Conservation (phyloP, 2,888 invertebrate genomes). For the Caenorhabditis parvicauda region DNA sequence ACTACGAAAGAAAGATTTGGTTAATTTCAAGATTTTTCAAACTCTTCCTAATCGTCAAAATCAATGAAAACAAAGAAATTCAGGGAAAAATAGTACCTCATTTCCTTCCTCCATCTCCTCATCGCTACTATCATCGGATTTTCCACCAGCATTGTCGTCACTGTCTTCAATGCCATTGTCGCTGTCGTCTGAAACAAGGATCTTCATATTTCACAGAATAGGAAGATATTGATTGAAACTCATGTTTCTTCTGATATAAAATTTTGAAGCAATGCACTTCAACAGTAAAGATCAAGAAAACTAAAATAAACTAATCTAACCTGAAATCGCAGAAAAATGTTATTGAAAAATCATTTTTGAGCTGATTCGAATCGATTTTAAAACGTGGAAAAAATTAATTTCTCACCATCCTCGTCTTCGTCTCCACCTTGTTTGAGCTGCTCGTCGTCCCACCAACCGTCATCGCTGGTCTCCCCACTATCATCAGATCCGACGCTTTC, state of each 20-base stretch:
- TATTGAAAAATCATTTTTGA: too few species aligned
- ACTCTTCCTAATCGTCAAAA: neutral
- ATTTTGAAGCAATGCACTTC: too few species aligned
- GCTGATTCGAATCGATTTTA: too few species aligned
- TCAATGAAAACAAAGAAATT: neutral
- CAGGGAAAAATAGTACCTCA: neutral
- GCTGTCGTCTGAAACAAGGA: too few species aligned
- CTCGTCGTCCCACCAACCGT: conserved; percentile 30
- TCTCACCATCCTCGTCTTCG: conserved; percentile 21
- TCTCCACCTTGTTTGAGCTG: conserved; percentile 23
- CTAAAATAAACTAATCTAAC: too few species aligned
- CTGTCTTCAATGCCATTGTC: conserved; percentile 5
- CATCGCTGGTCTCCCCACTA: conserved; percentile 25
- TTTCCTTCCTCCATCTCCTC: conserved; percentile 15
- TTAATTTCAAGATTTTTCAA: neutral
- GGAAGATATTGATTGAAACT: too few species aligned
- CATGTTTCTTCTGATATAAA: too few species aligned
- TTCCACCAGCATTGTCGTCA: conserved; percentile 5
- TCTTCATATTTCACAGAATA: too few species aligned
- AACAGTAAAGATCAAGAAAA: too few species aligned
- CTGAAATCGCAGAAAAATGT: too few species aligned
- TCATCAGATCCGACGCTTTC: conserved; percentile 25
- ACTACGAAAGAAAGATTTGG: too few species aligned
- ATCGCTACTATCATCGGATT: conserved; percentile 9
- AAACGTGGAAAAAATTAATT: too few species aligned